Conservation (phyloP, 1,140 invertebrate species). For the Diprion similis region DNA sequence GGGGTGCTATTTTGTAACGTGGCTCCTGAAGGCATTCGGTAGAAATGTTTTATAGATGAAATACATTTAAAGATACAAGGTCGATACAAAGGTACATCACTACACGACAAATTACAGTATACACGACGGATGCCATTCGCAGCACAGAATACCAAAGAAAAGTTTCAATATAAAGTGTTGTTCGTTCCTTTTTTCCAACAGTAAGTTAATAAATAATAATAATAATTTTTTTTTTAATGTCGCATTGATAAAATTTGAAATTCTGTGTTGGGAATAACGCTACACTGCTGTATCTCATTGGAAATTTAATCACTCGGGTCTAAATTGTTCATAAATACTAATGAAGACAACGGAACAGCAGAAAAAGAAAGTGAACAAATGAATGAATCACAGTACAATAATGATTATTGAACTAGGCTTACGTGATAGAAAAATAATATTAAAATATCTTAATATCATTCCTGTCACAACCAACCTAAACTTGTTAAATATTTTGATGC, state of each 20-base stretch:
- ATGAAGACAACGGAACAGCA: background rate
- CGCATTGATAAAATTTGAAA: background rate
- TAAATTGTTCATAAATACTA: background rate
- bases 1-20: no score
- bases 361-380: slow-evolving; percentile 19
- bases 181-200: background rate
- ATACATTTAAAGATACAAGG: slow-evolving; percentile 59
- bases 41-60: slow-evolving; percentile 60
- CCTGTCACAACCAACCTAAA: background rate
- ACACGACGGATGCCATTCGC: slow-evolving; percentile 26
- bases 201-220: background rate
- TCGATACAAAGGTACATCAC: slow-evolving; percentile 57
- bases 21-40: slow-evolving; percentile 32
- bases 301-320: slow-evolving; percentile 7
- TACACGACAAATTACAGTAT: slow-evolving; percentile 53
- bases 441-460: background rate
- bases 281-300: slow-evolving; percentile 2
- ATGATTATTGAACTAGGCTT: background rate
- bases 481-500: background rate
- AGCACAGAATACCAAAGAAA: no score
- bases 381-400: slow-evolving; percentile 18
- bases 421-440: background rate
- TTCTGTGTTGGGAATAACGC: background rate
- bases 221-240: background rate
- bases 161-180: background rate